A percentile compares a stretch with the other conserved stretches of the same genome.
Evolutionary conservation across 1,140 invertebrate genomes (phyloP).

Genomic region (Saccostrea echinata): DNA sequence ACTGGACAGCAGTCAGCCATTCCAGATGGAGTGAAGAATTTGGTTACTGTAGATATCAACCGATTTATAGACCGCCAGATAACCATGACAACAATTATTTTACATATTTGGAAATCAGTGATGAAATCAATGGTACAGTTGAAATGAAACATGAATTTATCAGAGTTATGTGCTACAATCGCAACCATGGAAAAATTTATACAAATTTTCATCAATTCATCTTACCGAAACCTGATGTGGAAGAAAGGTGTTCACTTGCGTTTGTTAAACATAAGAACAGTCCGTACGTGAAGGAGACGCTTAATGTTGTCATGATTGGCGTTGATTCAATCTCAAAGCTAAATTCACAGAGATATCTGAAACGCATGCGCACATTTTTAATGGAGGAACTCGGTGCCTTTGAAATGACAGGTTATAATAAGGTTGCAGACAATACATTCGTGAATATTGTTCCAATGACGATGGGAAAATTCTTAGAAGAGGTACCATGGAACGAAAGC

Average conservation of each 20-base stretch:
- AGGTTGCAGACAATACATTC: conserved; percentile 79
- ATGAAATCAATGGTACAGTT: conserved; percentile 55
- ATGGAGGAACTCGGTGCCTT: conserved; percentile 70
- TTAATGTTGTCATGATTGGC: conserved; percentile 88
- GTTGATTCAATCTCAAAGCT: conserved; percentile 92
- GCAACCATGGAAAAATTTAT: conserved; percentile 71
- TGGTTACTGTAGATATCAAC: conserved; percentile 25
- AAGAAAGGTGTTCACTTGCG: conserved; percentile 64
- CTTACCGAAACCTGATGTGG: conserved; percentile 77
- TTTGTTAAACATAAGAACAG: conserved; percentile 55
- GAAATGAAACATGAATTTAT: conserved; percentile 71
- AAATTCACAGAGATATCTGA: conserved; percentile 91
- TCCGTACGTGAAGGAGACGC: conserved; percentile 61
- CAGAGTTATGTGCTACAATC: conserved; percentile 71
- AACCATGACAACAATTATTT: conserved; percentile 64
- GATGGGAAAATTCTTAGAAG: conserved; percentile 74
- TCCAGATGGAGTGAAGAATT: conserved; percentile 62
- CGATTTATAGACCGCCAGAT: conserved; percentile 45
- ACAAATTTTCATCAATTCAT: conserved; percentile 80
- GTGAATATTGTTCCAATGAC: conserved; percentile 79
- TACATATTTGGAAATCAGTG: conserved; percentile 51
- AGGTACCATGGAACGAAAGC: conserved; percentile 77
- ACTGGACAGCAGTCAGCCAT: conserved; percentile 61
- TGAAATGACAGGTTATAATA: conserved; percentile 77
- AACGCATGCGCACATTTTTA: conserved; percentile 85